Evolutionary conservation across 2,888 invertebrate species (phyloP).

Genomic region (Caenorhabditis drosophilae): DNA sequence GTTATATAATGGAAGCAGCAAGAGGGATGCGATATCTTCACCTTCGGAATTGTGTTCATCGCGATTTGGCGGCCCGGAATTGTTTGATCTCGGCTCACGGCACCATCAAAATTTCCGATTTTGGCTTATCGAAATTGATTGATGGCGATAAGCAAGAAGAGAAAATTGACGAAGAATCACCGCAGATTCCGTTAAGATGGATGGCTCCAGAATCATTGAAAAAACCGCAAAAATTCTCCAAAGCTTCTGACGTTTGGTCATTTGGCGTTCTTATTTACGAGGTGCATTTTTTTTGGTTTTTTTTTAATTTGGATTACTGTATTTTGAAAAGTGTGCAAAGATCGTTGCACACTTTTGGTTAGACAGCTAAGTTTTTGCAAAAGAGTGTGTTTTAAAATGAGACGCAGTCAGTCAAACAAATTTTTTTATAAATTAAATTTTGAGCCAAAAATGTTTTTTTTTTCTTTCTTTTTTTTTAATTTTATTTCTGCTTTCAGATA

Average conservation of each 20-base stretch:
- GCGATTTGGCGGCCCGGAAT: conserved; percentile 85
- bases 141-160: conserved; percentile 9
- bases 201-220: conserved; percentile 59
- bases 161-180: conserved; percentile 4
- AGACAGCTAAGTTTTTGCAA: too few species aligned
- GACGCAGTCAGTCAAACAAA: too few species aligned
- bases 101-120: conserved; percentile 46
- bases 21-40: conserved; percentile 84
- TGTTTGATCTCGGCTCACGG: conserved; percentile 73
- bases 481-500: too few species aligned
- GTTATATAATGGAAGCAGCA: conserved; percentile 72
- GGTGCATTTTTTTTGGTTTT: too few species aligned
- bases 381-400: too few species aligned
- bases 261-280: conserved; percentile 50
- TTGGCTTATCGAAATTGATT: conserved; percentile 37
- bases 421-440: too few species aligned
- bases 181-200: conserved; percentile 47
- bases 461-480: too few species aligned
- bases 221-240: conserved; percentile 25
- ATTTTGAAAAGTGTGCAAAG: too few species aligned
- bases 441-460: too few species aligned
- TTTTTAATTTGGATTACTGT: too few species aligned
- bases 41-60: conserved; percentile 82
- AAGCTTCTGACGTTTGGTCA: conserved; percentile 53
- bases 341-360: too few species aligned